phyloP scores from a whole-genome alignment of 1,140 invertebrate genomes.

The Cepaea nemoralis region DNA sequence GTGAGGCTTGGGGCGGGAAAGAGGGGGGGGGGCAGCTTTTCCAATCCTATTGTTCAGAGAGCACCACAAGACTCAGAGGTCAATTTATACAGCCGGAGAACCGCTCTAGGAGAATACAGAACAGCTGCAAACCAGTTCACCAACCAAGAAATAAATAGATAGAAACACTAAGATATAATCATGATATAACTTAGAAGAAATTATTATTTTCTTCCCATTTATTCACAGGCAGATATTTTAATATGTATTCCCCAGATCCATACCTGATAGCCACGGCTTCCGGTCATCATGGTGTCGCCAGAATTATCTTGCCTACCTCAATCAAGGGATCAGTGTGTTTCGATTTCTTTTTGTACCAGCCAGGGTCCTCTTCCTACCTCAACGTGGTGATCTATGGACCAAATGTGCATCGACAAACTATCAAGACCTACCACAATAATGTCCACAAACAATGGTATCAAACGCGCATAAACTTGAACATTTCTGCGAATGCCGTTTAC shows the following conservation, averaged over 20 bases:
- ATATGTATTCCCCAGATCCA: conserved; percentile 6
- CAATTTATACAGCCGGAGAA: no score
- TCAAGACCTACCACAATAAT: not conserved
- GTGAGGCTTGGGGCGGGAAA: no score
- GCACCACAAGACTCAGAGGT: no score
- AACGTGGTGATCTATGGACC: not conserved
- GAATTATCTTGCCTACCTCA: not conserved
- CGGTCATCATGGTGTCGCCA: not conserved
- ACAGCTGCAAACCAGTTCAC: no score
- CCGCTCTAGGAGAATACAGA: no score
- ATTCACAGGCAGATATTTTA: no score
- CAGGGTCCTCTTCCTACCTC: conserved; percentile 19
- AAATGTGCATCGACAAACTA: not conserved
- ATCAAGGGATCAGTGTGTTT: conserved; percentile 13
- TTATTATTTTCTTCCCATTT: no score
- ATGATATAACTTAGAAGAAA: no score
- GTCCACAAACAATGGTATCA: not conserved
- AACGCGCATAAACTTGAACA: not conserved
- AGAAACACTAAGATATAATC: no score
- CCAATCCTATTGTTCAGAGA: no score
- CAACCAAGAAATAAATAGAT: no score
- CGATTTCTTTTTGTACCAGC: conserved; percentile 14
- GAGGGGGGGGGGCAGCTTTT: no score
- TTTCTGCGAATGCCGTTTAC: not conserved
- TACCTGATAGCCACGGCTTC: not conserved